These are phyloP conservation scores for Anoncus sp. DNA, from an alignment of 2,888 invertebrate species.

Conservation along the genomic window DNA sequence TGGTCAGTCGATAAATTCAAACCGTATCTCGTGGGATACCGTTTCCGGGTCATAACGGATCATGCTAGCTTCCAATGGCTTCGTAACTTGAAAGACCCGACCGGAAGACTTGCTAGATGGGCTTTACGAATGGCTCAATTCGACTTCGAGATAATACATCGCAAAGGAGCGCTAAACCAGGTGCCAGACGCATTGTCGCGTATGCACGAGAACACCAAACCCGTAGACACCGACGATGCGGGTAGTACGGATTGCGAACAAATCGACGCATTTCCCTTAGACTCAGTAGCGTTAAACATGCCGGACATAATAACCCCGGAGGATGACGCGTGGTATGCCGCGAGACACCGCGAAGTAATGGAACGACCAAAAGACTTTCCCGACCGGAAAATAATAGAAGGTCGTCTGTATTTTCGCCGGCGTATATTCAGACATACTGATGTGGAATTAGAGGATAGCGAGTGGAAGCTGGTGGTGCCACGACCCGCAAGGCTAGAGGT, in stretches of 20 bases:
- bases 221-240: too few species aligned
- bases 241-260: too few species aligned
- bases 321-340: constrained; percentile 10
- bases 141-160: constrained; percentile 50
- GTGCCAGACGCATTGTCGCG: constrained; percentile 58
- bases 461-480: constrained; percentile 62
- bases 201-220: not conserved
- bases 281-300: too few species aligned
- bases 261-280: too few species aligned
- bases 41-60: constrained; percentile 46
- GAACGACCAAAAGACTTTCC: constrained; percentile 4
- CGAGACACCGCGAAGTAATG: not conserved
- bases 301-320: too few species aligned
- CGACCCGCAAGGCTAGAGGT: constrained; percentile 6
- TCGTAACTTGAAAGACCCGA: constrained; percentile 33
- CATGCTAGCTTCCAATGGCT: constrained; percentile 53
- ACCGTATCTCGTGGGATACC: constrained; percentile 43
- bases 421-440: not conserved
- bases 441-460: not conserved
- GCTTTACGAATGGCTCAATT: constrained; percentile 52
- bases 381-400: not conserved
- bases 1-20: constrained; percentile 46
- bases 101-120: constrained; percentile 54
- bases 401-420: constrained; percentile 39
- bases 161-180: constrained; percentile 40